These are phyloP conservation scores for Fulmarus glacialis DNA, from an alignment of 2,113 vertebrate genomes.

Conservation along the genomic window DNA sequence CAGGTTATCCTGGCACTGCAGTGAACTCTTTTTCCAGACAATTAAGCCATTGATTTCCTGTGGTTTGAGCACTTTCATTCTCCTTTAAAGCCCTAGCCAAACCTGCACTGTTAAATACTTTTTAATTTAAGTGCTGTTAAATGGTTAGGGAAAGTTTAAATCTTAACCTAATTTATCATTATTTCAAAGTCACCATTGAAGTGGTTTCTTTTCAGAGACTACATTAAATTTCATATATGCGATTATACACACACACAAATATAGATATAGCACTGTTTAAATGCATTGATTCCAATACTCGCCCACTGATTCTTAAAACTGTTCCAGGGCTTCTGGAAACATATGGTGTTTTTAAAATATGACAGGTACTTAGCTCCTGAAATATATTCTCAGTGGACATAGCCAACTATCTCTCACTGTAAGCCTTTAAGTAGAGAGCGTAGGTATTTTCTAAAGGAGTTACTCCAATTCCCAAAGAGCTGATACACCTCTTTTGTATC, in stretches of 20 bases:
- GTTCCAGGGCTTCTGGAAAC: background rate
- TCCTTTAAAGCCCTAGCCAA: background rate
- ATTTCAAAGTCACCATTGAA: background rate
- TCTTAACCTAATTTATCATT: background rate
- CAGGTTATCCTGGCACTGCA: background rate
- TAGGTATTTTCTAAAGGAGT: background rate
- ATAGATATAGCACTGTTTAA: background rate
- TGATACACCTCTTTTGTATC: background rate
- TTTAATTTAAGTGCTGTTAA: conserved; percentile 20
- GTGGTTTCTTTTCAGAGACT: background rate
- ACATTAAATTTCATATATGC: background rate
- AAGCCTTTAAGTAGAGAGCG: background rate
- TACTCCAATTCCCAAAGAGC: background rate
- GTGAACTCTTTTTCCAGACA: conserved; percentile 29
- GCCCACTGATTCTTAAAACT: background rate
- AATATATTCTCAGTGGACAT: background rate
- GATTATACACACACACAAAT: background rate
- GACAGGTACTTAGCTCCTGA: background rate
- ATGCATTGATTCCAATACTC: background rate
- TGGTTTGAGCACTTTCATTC: background rate
- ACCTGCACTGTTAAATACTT: background rate
- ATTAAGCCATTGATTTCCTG: conserved; percentile 46
- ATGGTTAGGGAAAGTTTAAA: background rate
- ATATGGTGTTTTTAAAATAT: background rate
- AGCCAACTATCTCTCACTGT: background rate